Evolutionary conservation across 2,113 vertebrate genomes (phyloP).

Genomic region (Cynoglossus semilaevis): DNA sequence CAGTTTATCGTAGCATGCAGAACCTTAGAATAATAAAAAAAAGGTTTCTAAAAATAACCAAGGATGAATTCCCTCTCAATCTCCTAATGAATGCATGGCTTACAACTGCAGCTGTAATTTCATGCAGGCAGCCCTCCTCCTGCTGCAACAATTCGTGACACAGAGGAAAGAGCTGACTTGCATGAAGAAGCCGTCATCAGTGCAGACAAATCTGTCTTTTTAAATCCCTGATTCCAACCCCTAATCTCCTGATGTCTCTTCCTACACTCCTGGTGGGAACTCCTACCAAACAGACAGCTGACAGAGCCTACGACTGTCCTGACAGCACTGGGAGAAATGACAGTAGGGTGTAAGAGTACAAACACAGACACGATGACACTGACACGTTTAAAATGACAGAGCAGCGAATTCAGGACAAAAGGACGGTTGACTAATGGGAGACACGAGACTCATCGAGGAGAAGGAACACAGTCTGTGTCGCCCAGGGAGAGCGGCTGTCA

Average conservation of each 20-base stretch:
- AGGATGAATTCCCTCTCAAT: too few species aligned
- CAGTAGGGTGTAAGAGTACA: conserved; percentile 8
- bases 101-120: neutral
- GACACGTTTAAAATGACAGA: neutral
- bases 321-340: conserved; percentile 30
- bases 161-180: neutral
- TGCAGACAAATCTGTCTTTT: neutral
- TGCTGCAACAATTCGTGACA: neutral
- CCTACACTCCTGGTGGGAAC: conserved; percentile 6
- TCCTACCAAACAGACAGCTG: conserved; percentile 23
- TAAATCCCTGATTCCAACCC: conserved; percentile 10
- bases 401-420: conserved; percentile 22
- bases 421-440: conserved; percentile 19
- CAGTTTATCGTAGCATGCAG: too few species aligned
- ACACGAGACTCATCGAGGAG: conserved; percentile 42
- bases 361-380: conserved; percentile 5
- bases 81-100: too few species aligned
- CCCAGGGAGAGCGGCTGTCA: conserved; percentile 25
- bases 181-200: neutral
- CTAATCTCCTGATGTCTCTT: conserved; percentile 34
- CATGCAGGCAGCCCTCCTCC: too few species aligned
- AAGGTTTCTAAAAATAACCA: too few species aligned
- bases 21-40: too few species aligned
- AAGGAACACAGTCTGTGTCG: conserved; percentile 45
- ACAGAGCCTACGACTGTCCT: conserved; percentile 22